Evolutionary conservation across 2,888 invertebrate genomes (phyloP).

Genomic region (Falcaria lacertinaria): DNA sequence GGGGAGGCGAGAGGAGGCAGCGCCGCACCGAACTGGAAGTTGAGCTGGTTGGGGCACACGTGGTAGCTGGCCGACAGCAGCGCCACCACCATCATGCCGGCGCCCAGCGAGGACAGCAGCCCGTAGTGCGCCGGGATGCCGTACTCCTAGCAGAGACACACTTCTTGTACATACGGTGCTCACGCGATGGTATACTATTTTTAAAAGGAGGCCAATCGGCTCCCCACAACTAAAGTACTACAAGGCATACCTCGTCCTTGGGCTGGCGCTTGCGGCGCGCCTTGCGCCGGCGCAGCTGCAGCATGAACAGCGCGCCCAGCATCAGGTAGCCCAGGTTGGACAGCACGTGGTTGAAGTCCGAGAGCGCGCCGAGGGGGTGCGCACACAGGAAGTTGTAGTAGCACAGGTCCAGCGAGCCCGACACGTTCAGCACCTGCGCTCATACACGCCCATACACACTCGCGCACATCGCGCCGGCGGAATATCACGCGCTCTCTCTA

Average conservation of each 20-base stretch:
- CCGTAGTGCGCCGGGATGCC: constrained; percentile 93
- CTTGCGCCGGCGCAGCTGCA: constrained; percentile 78
- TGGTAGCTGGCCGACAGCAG: constrained; percentile 93
- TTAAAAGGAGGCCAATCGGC: too few relatives aligned
- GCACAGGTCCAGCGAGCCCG: constrained; percentile 94
- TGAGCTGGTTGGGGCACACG: constrained; percentile 92
- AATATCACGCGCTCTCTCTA: too few relatives aligned
- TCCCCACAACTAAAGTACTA: too few relatives aligned
- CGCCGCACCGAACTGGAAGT: constrained; percentile 93
- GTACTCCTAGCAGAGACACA: constrained; percentile 67
- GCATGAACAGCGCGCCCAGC: constrained; percentile 88
- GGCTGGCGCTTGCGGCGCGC: constrained; percentile 35
- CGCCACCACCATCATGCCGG: constrained; percentile 92
- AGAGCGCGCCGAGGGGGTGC: constrained; percentile 85
- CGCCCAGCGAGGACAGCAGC: constrained; percentile 91
- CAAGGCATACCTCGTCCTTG: constrained; percentile 38
- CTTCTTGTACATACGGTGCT: too few relatives aligned
- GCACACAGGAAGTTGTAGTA: constrained; percentile 95
- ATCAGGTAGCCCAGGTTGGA: constrained; percentile 91
- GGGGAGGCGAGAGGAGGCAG: too few relatives aligned
- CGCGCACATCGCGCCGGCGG: too few relatives aligned
- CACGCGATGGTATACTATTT: too few relatives aligned
- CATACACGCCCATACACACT: too few relatives aligned
- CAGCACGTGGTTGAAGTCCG: constrained; percentile 93
- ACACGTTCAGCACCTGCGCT: constrained; percentile 84